phyloP scores from a whole-genome alignment of 2,113 vertebrate species.

The Garra rufa region DNA sequence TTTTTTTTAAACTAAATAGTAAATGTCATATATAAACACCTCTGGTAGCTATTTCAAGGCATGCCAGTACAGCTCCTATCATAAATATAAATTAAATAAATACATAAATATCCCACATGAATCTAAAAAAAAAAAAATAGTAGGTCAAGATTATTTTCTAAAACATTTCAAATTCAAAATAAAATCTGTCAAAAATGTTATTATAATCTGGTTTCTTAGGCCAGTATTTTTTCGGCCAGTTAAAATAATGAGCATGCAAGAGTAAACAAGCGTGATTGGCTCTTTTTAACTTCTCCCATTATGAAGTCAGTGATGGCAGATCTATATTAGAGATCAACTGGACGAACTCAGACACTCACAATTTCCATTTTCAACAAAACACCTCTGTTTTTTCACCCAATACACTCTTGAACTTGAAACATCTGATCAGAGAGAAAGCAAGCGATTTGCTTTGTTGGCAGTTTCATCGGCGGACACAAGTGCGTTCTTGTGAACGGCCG shows the following conservation, averaged over 20 bases:
- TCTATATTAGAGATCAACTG: background rate
- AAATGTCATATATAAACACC: too few species aligned
- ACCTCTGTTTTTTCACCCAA: background rate
- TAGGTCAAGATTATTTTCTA: background rate
- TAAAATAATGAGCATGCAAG: background rate
- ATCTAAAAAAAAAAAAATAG: background rate
- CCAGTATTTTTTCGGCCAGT: background rate
- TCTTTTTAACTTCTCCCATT: background rate
- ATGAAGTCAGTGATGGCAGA: background rate
- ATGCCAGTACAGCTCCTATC: background rate
- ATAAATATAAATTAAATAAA: too few species aligned
- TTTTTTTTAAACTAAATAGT: too few species aligned
- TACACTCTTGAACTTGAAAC: background rate
- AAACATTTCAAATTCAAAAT: background rate
- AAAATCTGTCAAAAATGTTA: background rate
- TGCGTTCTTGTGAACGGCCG: background rate
- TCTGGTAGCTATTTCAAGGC: background rate
- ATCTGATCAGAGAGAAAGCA: constrained; percentile 9
- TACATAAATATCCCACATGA: too few species aligned
- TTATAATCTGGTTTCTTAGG: background rate
- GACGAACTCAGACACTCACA: background rate
- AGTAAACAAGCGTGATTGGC: background rate
- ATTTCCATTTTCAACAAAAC: too few species aligned
- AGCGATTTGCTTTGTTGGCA: constrained; percentile 12
- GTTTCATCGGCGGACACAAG: background rate